Percentiles rank a stretch among this genome's conserved stretches.
These are phyloP conservation scores for Mirza zaza DNA, from an alignment of 2,113 vertebrate species.

Conservation along the genomic window DNA sequence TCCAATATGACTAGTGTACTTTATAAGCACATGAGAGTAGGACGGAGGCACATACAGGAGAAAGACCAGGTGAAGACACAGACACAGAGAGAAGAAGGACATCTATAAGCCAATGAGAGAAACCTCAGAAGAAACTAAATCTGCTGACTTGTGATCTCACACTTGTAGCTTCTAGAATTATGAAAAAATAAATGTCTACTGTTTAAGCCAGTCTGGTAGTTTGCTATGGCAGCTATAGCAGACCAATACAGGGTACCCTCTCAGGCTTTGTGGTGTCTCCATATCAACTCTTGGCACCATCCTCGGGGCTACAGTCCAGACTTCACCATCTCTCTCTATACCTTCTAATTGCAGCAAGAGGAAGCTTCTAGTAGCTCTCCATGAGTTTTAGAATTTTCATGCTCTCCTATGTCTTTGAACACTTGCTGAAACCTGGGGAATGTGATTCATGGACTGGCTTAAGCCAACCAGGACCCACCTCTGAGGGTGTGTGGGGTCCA, in stretches of 20 bases:
- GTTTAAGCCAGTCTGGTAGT: not conserved
- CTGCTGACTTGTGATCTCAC: not conserved
- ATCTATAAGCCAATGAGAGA: not conserved
- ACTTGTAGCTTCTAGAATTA: not conserved
- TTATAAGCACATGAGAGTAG: not conserved
- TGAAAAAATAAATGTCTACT: not conserved
- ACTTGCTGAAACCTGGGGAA: not conserved
- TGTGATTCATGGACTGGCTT: not conserved
- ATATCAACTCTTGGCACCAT: not conserved
- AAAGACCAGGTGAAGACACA: not conserved
- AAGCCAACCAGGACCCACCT: not conserved
- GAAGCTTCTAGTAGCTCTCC: not conserved
- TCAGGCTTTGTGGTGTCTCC: not conserved
- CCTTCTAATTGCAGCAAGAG: not conserved
- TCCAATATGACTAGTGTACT: not conserved
- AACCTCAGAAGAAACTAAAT: not conserved
- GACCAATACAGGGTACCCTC: not conserved
- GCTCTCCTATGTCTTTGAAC: not conserved
- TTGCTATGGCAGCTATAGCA: not conserved
- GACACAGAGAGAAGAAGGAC: not conserved
- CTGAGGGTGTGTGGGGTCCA: not conserved
- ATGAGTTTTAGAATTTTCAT: not conserved
- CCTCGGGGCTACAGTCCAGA: not conserved
- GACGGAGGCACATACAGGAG: not conserved
- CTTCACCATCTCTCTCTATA: not conserved